Evolutionary conservation across 2,797 vertebrate species (phyloP).

Genomic region (Sciurus vulgaris): DNA sequence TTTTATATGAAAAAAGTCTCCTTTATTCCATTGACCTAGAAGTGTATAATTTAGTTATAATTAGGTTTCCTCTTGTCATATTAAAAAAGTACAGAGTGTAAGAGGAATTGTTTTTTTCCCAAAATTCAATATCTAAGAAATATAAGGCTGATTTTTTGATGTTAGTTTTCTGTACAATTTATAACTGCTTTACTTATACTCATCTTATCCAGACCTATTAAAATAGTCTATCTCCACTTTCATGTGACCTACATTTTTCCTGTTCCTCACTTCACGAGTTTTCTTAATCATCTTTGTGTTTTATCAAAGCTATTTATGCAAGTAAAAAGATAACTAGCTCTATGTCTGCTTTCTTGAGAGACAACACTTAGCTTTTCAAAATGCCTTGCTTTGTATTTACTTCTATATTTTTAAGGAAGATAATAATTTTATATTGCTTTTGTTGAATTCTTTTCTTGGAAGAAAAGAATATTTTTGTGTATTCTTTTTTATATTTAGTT

Average conservation of each 20-base stretch:
- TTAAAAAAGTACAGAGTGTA: background rate
- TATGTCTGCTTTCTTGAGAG: background rate
- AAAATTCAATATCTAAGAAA: background rate
- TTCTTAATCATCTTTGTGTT: background rate
- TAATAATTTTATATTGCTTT: background rate
- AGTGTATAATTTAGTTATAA: background rate
- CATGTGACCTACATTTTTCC: background rate
- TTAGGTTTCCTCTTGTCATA: background rate
- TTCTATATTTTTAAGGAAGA: background rate
- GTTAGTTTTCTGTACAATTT: background rate
- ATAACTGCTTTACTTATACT: background rate
- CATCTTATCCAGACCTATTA: background rate
- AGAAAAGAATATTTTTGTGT: background rate
- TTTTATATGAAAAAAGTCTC: background rate
- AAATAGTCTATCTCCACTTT: slow-evolving; percentile 12
- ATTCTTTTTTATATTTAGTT: slow-evolving; percentile 6
- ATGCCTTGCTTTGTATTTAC: background rate
- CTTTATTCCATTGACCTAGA: background rate
- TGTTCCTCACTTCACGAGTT: background rate
- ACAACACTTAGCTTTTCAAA: background rate
- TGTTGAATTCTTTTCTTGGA: background rate
- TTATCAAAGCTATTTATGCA: slow-evolving; percentile 32
- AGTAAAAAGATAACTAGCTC: background rate
- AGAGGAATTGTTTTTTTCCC: slow-evolving; percentile 6
- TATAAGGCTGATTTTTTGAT: slow-evolving; percentile 17